These are phyloP conservation scores for Balaenoptera acutorostrata DNA, from an alignment of 2,113 vertebrate species.

Conservation along the genomic window DNA sequence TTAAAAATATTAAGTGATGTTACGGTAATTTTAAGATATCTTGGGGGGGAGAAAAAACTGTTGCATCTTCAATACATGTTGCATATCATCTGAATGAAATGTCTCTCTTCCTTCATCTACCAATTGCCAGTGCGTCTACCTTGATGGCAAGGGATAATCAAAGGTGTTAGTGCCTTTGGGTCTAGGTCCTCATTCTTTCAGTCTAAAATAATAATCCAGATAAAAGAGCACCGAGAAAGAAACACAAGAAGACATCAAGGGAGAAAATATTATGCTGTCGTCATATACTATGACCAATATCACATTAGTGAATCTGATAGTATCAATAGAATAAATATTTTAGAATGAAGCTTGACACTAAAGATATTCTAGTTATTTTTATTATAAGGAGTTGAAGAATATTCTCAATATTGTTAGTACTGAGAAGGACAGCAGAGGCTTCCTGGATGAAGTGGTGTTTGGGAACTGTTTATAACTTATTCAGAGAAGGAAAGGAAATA, in stretches of 20 bases:
- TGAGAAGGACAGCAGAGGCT: not conserved
- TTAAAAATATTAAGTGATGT: not conserved
- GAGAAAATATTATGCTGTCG: not conserved
- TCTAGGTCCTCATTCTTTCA: not conserved
- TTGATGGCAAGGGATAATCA: not conserved
- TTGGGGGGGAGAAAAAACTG: not conserved
- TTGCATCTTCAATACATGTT: not conserved
- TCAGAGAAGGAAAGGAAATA: not conserved
- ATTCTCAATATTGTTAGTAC: not conserved
- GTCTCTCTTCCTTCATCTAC: not conserved
- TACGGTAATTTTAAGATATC: not conserved
- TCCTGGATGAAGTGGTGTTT: not conserved
- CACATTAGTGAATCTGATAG: not conserved
- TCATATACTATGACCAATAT: not conserved
- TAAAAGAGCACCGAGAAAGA: not conserved
- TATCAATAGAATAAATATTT: not conserved
- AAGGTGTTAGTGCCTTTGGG: not conserved
- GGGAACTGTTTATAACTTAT: not conserved
- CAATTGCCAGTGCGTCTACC: not conserved
- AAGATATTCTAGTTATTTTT: not conserved
- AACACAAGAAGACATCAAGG: not conserved
- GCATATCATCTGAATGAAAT: not conserved
- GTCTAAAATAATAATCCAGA: not conserved
- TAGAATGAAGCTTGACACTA: not conserved
- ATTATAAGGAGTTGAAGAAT: not conserved